phyloP scores from a whole-genome alignment of 2,113 vertebrate species.

The Malurus cyaneus region DNA sequence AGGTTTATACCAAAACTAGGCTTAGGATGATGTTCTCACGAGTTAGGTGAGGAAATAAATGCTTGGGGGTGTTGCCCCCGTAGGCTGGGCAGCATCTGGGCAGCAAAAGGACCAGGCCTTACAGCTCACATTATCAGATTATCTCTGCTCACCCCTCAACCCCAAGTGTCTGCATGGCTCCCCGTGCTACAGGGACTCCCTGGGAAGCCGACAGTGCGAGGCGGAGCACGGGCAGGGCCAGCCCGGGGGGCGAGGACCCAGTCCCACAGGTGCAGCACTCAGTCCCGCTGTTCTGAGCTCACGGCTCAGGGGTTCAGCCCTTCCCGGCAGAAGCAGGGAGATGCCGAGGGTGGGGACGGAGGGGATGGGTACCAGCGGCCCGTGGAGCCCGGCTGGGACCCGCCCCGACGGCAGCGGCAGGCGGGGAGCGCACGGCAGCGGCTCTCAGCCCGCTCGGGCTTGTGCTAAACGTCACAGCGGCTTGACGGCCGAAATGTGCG shows the following conservation, averaged over 20 bases:
- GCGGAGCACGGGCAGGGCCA: accelerated
- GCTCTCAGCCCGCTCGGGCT: neutral
- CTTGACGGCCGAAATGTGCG: neutral
- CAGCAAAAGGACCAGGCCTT: neutral
- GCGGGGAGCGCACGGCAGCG: neutral
- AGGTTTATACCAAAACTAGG: neutral
- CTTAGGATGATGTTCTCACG: neutral
- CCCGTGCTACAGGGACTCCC: accelerated
- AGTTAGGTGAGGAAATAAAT: accelerated
- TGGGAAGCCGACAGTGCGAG: accelerated
- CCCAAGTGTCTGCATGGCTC: accelerated
- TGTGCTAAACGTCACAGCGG: neutral
- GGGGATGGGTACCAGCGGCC: neutral
- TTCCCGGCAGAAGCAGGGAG: neutral
- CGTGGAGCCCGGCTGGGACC: too few relatives aligned
- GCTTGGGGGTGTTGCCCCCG: accelerated
- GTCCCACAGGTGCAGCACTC: accelerated
- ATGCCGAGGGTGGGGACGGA: accelerated
- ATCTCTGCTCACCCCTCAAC: accelerated
- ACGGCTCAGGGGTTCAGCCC: neutral
- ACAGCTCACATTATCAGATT: accelerated
- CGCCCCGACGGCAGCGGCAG: neutral
- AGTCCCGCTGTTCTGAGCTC: accelerated
- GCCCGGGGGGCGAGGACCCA: accelerated
- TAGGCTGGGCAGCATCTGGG: neutral